Evolutionary conservation across 2,888 invertebrate genomes (phyloP).

Genomic region (Mactromeris polynyma): DNA sequence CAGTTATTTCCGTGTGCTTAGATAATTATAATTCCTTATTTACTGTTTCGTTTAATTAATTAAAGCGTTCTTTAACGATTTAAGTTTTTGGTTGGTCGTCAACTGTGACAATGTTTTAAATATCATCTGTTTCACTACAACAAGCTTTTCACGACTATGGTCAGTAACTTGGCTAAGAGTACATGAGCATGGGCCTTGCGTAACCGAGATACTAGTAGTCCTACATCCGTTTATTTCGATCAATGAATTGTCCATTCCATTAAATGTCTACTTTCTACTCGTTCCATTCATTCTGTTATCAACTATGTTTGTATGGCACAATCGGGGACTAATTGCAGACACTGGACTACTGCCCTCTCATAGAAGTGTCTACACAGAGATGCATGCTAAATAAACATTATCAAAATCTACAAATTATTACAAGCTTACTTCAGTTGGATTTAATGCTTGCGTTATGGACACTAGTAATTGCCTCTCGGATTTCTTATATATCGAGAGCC

Average conservation of each 20-base stretch:
- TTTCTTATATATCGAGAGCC: slow-evolving; percentile 19
- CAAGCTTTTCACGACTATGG: no score
- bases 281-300: neutral
- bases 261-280: neutral
- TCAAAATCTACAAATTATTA: neutral
- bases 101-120: no score
- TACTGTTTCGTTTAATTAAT: neutral
- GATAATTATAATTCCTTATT: neutral
- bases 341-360: neutral
- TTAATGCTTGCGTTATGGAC: slow-evolving; percentile 15
- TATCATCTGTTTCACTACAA: no score
- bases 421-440: neutral
- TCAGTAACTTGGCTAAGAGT: no score
- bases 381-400: neutral
- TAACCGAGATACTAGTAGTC: no score
- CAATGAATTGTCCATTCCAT: no score
- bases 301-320: neutral
- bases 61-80: no score
- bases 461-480: slow-evolving; percentile 18
- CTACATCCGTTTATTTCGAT: no score
- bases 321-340: neutral
- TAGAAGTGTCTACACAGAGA: neutral
- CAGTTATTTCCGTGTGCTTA: neutral
- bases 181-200: no score
- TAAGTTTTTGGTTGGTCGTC: no score